Conservation (phyloP, 2,113 vertebrate species). For the Aramus guarauna region DNA sequence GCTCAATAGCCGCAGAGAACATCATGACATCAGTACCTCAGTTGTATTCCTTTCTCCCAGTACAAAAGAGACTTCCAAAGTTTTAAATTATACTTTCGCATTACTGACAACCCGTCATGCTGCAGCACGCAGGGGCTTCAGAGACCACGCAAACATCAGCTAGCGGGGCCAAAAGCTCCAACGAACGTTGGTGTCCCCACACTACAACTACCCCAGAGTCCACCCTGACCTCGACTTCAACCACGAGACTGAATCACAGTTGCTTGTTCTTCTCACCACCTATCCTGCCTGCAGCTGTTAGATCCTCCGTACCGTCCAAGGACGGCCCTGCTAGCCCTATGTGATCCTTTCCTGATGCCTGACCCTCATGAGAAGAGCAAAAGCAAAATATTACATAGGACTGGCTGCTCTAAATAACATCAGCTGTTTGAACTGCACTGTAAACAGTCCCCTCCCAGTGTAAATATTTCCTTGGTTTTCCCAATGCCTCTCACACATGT, state of each 20-base stretch:
- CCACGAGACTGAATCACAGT: neutral
- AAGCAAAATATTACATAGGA: neutral
- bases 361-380: neutral
- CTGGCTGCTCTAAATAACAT: neutral
- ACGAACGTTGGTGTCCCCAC: neutral
- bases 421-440: neutral
- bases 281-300: neutral
- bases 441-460: constrained; percentile 39
- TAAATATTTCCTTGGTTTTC: neutral
- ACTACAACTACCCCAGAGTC: neutral
- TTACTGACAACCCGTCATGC: neutral
- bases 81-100: neutral
- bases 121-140: neutral
- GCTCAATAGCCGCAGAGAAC: neutral
- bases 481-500: neutral
- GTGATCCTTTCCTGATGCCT: neutral
- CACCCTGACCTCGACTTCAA: neutral
- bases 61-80: neutral
- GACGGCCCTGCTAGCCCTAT: neutral
- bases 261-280: neutral
- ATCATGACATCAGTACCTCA: neutral
- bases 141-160: neutral
- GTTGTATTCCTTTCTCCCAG: neutral
- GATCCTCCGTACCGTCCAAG: neutral
- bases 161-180: neutral